Evolutionary conservation across 2,888 invertebrate genomes (phyloP), one percentile per base, ranked within the genome.

Genomic region (Caenorhabditis becei): DNA sequence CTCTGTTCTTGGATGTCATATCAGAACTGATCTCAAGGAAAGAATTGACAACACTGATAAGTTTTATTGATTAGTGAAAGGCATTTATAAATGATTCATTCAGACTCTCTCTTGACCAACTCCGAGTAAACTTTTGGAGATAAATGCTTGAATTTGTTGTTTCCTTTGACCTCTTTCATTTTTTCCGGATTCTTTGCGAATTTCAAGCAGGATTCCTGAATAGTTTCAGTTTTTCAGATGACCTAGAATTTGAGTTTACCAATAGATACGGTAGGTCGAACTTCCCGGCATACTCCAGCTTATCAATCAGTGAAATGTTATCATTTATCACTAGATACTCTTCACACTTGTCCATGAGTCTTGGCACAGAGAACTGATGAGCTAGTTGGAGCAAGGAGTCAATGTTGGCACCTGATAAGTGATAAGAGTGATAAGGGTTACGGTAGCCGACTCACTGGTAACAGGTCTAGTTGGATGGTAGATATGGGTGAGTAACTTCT

Each of bases 221-320:
- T 11, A 11, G 16, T 35, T 4, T 16, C 4, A 16, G 16, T 16
- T 44, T 20, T 20, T 49, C 20, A 3, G 44, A 49, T 18, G 20
- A 5, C 41, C 41, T 8, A 4, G 16, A 44, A 3, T 11, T 4
- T 11, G 7, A 44, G 44, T 16, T 49, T 53, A 53, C 53, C 53
- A 53, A 14, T 16, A 53, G 18, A 16, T 18, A 53, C 16, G 53
- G 53, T 16, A 53, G 26, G 16, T 53, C 53, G 26, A 26, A 53
- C 53, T 53, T 53, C 26, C 53, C 53, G 1, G 53, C 24, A 26
- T 53, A 53, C 26, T 53, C 26, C 14, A 53, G 18, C 53, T 53
- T 53, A 18, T 53, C 53, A 16, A 53, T 26, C 26, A 53, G 24
- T 26, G 24, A 3, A 16, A 53, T 53, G 4, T 3, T 8, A 14